phyloP scores from a whole-genome alignment of 2,888 invertebrate species.

The Brachypalpus laphriformis region DNA sequence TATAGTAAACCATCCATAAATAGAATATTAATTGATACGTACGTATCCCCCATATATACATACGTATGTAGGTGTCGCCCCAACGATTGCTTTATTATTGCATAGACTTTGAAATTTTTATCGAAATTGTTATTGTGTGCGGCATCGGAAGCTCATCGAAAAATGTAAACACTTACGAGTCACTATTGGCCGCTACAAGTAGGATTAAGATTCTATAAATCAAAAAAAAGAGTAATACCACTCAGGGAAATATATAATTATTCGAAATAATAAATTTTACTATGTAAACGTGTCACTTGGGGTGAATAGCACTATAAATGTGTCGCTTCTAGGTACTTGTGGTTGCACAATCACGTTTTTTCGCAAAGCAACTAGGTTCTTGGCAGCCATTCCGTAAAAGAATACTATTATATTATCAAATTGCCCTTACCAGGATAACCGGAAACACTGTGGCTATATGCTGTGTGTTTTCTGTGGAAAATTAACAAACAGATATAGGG shows the following conservation, averaged over 20 bases:
- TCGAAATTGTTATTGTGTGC: no score
- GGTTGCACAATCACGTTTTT: background rate
- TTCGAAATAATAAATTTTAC: background rate
- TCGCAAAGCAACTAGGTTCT: background rate
- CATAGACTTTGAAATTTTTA: background rate
- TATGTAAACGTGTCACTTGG: background rate
- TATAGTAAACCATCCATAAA: background rate
- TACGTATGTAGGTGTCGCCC: background rate
- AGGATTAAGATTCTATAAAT: background rate
- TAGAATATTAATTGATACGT: background rate
- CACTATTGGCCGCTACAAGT: background rate
- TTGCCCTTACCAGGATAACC: slow-evolving; percentile 23
- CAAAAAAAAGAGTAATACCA: background rate
- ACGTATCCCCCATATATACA: background rate
- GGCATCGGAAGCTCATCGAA: background rate
- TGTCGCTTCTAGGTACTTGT: background rate
- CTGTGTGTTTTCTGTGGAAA: no score
- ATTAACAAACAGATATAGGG: background rate
- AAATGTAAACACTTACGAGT: background rate
- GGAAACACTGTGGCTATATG: slow-evolving; percentile 13
- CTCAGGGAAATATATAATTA: background rate
- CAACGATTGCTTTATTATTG: background rate
- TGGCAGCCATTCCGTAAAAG: background rate
- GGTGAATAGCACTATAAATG: background rate
- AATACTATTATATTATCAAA: slow-evolving; percentile 24